These are phyloP conservation scores for Betta splendens DNA, from an alignment of 2,797 vertebrate genomes.

Conservation along the genomic window DNA sequence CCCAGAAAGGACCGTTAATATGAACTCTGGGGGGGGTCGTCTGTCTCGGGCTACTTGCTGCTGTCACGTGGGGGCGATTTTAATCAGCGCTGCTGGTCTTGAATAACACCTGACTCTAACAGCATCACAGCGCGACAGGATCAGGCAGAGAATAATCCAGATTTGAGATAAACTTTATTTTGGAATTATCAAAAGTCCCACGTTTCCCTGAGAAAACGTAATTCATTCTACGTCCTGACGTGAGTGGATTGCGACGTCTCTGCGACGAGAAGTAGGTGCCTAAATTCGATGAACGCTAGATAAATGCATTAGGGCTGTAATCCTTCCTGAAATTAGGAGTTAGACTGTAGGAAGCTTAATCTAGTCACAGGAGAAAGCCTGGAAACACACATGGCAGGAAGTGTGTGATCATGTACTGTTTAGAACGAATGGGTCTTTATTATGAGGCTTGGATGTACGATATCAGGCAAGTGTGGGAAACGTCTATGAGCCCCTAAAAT, in stretches of 20 bases:
- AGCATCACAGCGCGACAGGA: constrained; percentile 5
- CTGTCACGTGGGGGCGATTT: constrained; percentile 46
- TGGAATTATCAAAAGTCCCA: constrained; percentile 8
- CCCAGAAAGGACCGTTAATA: constrained; percentile 64
- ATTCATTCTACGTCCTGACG: not conserved
- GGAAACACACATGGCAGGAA: too few relatives aligned
- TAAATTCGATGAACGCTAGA: constrained; percentile 23
- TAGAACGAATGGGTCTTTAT: constrained; percentile 24
- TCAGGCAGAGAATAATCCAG: constrained; percentile 1
- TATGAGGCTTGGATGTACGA: too few relatives aligned
- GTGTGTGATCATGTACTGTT: too few relatives aligned
- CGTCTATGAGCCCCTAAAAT: constrained; percentile 1
- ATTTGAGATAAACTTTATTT: not conserved
- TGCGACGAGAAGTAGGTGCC: not conserved
- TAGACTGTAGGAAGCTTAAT: constrained; percentile 44
- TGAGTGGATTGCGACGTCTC: constrained; percentile 38
- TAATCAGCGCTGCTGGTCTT: constrained; percentile 10
- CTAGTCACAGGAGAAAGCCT: constrained; percentile 24
- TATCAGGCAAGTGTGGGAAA: not conserved
- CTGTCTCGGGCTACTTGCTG: constrained; percentile 63
- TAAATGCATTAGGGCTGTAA: constrained; percentile 48
- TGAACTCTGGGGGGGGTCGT: constrained; percentile 64
- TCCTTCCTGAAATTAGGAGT: constrained; percentile 43
- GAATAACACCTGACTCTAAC: constrained; percentile 25
- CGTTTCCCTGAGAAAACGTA: constrained; percentile 3